A percentile compares a stretch with the other conserved stretches of the same genome.
Conservation (phyloP, 2,113 vertebrate genomes). For the Tilapia sparmanii region DNA sequence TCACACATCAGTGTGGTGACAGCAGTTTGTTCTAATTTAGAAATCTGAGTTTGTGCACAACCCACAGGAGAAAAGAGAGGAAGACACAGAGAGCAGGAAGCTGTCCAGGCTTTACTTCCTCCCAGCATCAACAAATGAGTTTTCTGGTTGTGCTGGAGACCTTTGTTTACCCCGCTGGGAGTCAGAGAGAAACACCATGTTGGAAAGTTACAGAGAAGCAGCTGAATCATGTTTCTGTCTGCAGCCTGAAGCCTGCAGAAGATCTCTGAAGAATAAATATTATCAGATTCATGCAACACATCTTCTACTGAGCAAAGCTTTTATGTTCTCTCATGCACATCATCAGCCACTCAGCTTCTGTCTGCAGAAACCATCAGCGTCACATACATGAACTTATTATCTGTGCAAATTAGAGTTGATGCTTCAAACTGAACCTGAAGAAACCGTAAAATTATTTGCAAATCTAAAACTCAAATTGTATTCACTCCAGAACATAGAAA, state of each 20-base stretch:
- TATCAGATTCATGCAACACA: background rate
- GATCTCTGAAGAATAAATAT: background rate
- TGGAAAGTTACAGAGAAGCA: background rate
- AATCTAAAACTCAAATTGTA: background rate
- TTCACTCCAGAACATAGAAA: background rate
- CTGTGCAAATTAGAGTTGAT: background rate
- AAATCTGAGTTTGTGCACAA: background rate
- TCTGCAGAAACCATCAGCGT: background rate
- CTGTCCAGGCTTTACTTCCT: background rate
- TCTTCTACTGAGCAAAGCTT: background rate
- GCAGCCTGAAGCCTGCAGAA: background rate
- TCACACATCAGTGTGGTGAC: background rate
- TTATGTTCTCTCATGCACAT: background rate
- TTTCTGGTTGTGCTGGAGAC: constrained; percentile 27
- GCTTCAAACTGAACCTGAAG: background rate
- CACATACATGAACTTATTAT: background rate
- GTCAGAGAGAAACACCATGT: background rate
- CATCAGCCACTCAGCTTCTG: background rate
- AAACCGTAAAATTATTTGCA: background rate
- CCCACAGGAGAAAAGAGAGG: background rate
- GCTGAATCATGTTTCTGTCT: background rate
- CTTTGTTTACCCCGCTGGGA: background rate
- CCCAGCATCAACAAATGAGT: constrained; percentile 51
- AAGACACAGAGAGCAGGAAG: background rate
- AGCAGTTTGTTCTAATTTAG: background rate